Conservation (phyloP, 2,888 invertebrate species). For the Chaitophorus viminalis region DNA sequence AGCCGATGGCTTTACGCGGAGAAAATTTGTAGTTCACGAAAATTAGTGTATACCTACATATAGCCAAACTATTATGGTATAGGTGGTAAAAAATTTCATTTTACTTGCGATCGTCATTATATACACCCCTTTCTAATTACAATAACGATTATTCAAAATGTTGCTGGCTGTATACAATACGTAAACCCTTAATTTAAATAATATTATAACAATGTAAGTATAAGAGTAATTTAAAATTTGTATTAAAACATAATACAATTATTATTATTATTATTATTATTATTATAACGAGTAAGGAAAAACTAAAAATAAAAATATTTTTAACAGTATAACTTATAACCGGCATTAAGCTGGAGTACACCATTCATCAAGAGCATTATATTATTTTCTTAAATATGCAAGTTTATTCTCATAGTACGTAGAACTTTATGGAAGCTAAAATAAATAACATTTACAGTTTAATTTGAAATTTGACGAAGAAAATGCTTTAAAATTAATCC, state of each 20-base stretch:
- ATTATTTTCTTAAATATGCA: not conserved
- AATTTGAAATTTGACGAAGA: not conserved
- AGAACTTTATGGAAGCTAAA: not conserved
- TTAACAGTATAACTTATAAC: slow-evolving; percentile 4
- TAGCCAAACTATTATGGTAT: no score
- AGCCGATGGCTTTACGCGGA: no score
- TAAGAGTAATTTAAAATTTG: slow-evolving; percentile 11
- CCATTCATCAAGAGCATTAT: not conserved
- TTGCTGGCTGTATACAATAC: not conserved
- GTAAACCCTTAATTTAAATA: slow-evolving; percentile 42
- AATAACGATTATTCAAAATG: slow-evolving; percentile 23
- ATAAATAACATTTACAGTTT: not conserved
- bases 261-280: not conserved
- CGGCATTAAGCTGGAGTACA: not conserved
- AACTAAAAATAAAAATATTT: slow-evolving; percentile 1
- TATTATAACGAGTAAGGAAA: not conserved
- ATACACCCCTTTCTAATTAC: slow-evolving; percentile 23
- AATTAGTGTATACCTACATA: no score
- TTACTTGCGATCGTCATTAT: slow-evolving; percentile 22
- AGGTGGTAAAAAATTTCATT: not conserved
- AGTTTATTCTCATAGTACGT: not conserved
- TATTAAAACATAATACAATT: slow-evolving; percentile 33
- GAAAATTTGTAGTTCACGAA: no score
- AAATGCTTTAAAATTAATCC: not conserved
- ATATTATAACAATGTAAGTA: slow-evolving; percentile 3